Evolutionary conservation across 2,888 invertebrate species (phyloP).

Genomic region (Leptopilina syphax): DNA sequence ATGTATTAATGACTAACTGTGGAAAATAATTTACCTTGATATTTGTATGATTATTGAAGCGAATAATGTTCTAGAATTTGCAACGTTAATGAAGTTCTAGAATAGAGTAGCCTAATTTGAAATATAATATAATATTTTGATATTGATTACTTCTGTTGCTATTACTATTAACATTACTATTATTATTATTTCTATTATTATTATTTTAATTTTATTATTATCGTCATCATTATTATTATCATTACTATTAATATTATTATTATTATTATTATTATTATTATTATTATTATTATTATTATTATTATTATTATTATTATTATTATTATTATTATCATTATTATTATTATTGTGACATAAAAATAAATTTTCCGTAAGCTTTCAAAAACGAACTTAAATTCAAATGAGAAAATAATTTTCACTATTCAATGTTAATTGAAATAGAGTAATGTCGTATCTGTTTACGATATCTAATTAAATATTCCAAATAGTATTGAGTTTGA

Average conservation of each 20-base stretch:
- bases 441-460: not conserved
- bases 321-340: not conserved
- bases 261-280: not conserved
- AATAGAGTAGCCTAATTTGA: not conserved
- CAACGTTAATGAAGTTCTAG: constrained; percentile 6
- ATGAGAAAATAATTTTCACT: not conserved
- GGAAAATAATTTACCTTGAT: not conserved
- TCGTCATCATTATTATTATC: not conserved
- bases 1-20: not conserved
- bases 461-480: too few relatives aligned
- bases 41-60: constrained; percentile 8
- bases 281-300: not conserved
- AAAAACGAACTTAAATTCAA: not conserved
- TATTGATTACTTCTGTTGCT: not conserved
- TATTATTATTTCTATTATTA: not conserved
- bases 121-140: not conserved
- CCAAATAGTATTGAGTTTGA: too few relatives aligned
- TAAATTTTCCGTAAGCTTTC: not conserved
- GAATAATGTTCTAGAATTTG: not conserved
- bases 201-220: not conserved
- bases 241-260: not conserved
- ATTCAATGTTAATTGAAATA: not conserved
- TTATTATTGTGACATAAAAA: not conserved
- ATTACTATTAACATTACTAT: too few relatives aligned
- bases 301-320: not conserved